These are phyloP conservation scores for Porites australiensis DNA, from an alignment of 64 coral and sea anemone genomes.

Conservation along the genomic window DNA sequence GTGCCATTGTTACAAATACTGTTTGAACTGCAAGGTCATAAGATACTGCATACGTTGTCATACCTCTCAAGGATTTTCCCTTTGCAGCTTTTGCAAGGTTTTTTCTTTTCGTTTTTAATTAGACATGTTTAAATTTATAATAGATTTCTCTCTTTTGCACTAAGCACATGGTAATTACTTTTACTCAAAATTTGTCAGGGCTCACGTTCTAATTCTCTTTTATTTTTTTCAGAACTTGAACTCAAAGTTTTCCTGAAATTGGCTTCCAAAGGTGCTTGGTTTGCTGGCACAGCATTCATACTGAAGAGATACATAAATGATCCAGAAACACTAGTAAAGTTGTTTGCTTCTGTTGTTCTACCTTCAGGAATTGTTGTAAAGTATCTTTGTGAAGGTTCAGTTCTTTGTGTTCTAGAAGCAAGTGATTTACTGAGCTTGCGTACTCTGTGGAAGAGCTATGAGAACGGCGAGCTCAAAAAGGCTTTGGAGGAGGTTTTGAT, in stretches of 20 bases:
- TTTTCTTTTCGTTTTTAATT: too few species aligned
- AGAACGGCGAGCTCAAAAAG: slow-evolving; percentile 12
- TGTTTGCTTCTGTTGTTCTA: slow-evolving; percentile 42
- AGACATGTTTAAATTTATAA: too few species aligned
- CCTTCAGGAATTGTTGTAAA: slow-evolving; percentile 45
- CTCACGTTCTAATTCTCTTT: too few species aligned
- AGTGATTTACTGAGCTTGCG: slow-evolving; percentile 30
- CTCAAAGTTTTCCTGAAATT: not conserved
- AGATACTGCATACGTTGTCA: too few species aligned
- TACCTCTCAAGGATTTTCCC: too few species aligned
- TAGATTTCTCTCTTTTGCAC: too few species aligned
- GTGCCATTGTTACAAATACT: too few species aligned
- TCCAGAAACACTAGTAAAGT: slow-evolving; percentile 21
- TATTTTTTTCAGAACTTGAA: slow-evolving; percentile 1
- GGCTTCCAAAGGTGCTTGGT: slow-evolving; percentile 52
- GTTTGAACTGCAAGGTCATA: too few species aligned
- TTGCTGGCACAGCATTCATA: slow-evolving; percentile 37
- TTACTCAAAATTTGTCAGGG: too few species aligned
- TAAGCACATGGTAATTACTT: too few species aligned
- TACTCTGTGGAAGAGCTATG: slow-evolving; percentile 50
- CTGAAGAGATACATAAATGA: slow-evolving; percentile 58
- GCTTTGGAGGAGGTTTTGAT: slow-evolving; percentile 41
- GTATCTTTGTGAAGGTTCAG: slow-evolving; percentile 35
- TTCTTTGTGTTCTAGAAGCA: slow-evolving; percentile 30
- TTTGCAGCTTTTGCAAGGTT: too few species aligned